phyloP scores from a whole-genome alignment of 2,113 vertebrate genomes.

The Phyllostomus discolor region DNA sequence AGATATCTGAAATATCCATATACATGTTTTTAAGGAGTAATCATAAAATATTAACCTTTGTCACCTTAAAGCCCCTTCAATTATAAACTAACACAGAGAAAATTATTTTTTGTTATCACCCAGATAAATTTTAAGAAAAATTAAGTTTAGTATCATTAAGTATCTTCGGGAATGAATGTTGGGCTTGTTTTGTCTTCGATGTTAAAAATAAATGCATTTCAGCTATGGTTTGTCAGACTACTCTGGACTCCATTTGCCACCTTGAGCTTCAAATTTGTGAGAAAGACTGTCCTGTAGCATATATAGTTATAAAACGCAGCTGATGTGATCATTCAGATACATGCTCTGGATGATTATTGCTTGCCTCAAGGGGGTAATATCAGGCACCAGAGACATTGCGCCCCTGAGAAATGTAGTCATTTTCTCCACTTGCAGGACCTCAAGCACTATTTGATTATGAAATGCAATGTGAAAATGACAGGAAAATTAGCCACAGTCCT shows the following conservation, averaged over 20 bases:
- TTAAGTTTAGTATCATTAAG: neutral
- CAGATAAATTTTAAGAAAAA: slow-evolving; percentile 20
- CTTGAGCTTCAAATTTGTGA: neutral
- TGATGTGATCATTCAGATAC: slow-evolving; percentile 3
- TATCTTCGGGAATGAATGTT: neutral
- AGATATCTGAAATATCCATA: neutral
- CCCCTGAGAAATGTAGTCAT: neutral
- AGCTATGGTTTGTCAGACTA: neutral
- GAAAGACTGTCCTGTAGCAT: slow-evolving; percentile 1
- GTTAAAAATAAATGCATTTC: slow-evolving; percentile 11
- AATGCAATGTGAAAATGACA: neutral
- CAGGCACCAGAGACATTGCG: neutral
- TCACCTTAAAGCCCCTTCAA: neutral
- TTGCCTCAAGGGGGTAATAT: neutral
- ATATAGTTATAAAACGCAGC: slow-evolving; percentile 33
- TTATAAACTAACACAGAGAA: neutral
- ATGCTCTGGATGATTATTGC: neutral
- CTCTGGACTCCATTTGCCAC: neutral
- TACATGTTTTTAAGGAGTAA: neutral
- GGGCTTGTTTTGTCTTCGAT: neutral
- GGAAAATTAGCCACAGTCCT: neutral
- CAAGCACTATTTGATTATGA: neutral
- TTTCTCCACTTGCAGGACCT: neutral
- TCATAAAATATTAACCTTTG: neutral
- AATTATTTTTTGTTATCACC: neutral